Conservation (phyloP, 2,888 invertebrate species). For the Antitype chi region DNA sequence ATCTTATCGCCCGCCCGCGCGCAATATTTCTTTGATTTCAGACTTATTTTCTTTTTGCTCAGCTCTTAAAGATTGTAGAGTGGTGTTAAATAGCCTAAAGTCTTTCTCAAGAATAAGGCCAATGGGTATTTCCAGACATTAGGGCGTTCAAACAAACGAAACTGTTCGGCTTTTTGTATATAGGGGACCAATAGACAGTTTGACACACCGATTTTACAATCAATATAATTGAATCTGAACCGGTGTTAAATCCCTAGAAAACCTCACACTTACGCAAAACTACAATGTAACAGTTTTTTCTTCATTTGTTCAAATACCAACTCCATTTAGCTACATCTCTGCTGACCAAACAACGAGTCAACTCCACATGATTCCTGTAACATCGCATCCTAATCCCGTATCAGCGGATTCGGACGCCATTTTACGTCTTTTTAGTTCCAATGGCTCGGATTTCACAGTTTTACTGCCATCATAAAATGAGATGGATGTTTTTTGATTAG, state of each 20-base stretch:
- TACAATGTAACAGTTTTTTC: neutral
- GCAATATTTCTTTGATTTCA: too few species aligned
- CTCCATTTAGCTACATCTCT: neutral
- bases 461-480: conserved; percentile 65
- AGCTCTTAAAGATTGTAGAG: too few species aligned
- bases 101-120: too few species aligned
- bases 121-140: too few species aligned
- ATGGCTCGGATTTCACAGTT: conserved; percentile 65
- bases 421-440: conserved; percentile 64
- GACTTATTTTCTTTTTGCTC: too few species aligned
- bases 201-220: neutral
- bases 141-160: too few species aligned
- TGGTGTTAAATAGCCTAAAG: too few species aligned
- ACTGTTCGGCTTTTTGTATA: too few species aligned
- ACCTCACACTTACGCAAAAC: neutral
- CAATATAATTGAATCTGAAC: neutral
- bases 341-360: conserved; percentile 9
- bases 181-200: neutral
- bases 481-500: conserved; percentile 69
- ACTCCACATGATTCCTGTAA: conserved; percentile 42
- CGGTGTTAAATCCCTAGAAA: too few species aligned
- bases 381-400: conserved; percentile 52
- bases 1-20: too few species aligned
- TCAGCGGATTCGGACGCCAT: conserved; percentile 59
- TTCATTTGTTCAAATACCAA: neutral